Base-by-base conservation (phyloP, 2,113 vertebrate genomes). In the Maccullochella peelii region DNA sequence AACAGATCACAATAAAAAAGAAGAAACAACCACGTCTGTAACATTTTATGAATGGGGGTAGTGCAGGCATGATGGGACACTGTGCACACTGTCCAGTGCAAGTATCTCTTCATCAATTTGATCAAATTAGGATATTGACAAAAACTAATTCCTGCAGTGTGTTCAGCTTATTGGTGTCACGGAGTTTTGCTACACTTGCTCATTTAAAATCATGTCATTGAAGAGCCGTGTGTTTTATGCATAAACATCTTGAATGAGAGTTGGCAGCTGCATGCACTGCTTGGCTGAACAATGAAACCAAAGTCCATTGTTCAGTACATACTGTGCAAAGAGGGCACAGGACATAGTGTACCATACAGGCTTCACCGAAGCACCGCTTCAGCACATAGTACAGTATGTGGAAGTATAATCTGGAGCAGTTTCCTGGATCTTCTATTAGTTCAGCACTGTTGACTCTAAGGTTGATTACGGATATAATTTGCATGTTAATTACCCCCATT, bases 231-330 rank as follows among this genome's bases (percentile, higher is more conserved):
- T 38, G 33, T 20, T 9, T 23, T 21, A 47, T 16, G 14, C 44
- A 5, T 47, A 15, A 15, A 47, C 44, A 47, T 16, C 47, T 49
- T 49, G 15, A 49, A 16, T 25, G 8, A 67, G 65, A 18, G 65
- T 67, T 67, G n/a, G 23, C 65, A 67, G 63, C 63, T 67, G 40
- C 12, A 5, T 44, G 20, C 40, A 27, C 12, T n/a, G 63, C 63
- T 44, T 44, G 40, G 40, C 23, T 67, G 40, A 44, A 44, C 63
- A 67, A 47, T 67, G 8, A 27, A 67, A 67, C 40, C 63, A 66
- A 21, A 66, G 63, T 15, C 63, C n/a, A 67, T 67, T 25, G 5
- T 15, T 44, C 23, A 42, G 36, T 23, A n/a, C 8, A 55, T 44
- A 25, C 65, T 1, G 14, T 27, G n/a, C 16, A 49, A 16, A 49